phyloP scores from a whole-genome alignment of 2,888 invertebrate species.

The Norana najaformis region DNA sequence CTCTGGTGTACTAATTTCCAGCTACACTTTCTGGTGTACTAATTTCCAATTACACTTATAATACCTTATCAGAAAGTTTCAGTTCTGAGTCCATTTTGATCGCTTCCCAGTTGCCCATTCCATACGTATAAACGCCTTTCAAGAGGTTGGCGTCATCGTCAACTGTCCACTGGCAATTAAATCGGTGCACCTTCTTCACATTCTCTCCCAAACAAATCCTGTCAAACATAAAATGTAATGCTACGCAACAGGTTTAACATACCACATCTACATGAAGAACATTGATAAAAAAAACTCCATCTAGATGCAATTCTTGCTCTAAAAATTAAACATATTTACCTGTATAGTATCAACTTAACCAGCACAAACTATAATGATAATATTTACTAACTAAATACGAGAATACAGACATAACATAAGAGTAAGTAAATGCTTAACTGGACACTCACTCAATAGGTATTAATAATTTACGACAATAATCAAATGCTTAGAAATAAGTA shows the following conservation, averaged over 20 bases:
- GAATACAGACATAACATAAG: neutral
- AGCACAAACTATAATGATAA: neutral
- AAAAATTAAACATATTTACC: neutral
- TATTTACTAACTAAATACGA: neutral
- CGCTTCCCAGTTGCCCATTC: slow-evolving; percentile 96
- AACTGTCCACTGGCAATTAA: slow-evolving; percentile 87
- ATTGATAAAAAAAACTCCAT: neutral
- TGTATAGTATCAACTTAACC: too few relatives aligned
- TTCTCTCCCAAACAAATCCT: slow-evolving; percentile 34
- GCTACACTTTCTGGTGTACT: neutral
- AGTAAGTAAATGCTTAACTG: neutral
- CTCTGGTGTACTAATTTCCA: neutral
- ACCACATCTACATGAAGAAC: neutral
- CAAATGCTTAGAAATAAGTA: neutral
- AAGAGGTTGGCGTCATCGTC: slow-evolving; percentile 87
- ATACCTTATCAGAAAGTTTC: slow-evolving; percentile 75
- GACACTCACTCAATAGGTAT: neutral
- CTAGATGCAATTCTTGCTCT: neutral
- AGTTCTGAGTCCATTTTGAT: slow-evolving; percentile 93
- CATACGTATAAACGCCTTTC: slow-evolving; percentile 89
- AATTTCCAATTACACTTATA: neutral
- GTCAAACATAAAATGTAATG: neutral
- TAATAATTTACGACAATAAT: neutral
- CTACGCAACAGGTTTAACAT: neutral
- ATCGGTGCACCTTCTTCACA: slow-evolving; percentile 65